Percentiles rank a stretch among this genome's conserved stretches.
These are phyloP conservation scores for Notechis scutatus DNA, from an alignment of 2,113 vertebrate species.

Conservation along the genomic window DNA sequence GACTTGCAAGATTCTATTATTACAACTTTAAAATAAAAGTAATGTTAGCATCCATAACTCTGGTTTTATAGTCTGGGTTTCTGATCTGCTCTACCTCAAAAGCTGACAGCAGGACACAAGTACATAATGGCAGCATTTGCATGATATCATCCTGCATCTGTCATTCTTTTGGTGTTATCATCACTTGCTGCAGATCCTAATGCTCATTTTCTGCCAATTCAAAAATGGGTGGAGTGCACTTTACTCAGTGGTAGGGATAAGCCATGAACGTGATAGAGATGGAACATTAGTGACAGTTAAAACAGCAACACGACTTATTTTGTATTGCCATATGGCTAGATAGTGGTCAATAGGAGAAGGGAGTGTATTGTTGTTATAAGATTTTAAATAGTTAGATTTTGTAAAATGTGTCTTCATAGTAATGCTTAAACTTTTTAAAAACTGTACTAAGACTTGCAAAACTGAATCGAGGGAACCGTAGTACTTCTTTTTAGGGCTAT, in stretches of 20 bases:
- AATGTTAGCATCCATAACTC: background rate
- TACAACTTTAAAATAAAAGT: background rate
- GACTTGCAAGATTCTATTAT: background rate
- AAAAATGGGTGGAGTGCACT: background rate
- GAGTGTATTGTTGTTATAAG: background rate
- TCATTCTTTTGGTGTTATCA: background rate
- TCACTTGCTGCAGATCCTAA: background rate
- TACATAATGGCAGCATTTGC: background rate
- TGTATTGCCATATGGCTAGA: background rate
- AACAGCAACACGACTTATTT: background rate
- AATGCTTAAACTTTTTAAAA: background rate
- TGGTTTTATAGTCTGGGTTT: background rate
- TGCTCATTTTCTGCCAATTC: background rate
- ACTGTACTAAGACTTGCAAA: background rate
- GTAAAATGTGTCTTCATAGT: background rate
- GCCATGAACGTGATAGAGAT: background rate
- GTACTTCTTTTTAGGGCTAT: background rate
- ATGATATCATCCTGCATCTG: background rate
- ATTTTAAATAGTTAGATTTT: background rate
- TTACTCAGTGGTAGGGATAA: background rate
- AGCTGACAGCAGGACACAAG: background rate
- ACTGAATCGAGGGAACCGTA: background rate
- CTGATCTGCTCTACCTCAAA: background rate
- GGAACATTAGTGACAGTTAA: background rate
- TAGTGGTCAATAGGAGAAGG: background rate